These are phyloP conservation scores for Cacatua alba DNA, from an alignment of 2,113 vertebrate genomes.

Conservation along the genomic window DNA sequence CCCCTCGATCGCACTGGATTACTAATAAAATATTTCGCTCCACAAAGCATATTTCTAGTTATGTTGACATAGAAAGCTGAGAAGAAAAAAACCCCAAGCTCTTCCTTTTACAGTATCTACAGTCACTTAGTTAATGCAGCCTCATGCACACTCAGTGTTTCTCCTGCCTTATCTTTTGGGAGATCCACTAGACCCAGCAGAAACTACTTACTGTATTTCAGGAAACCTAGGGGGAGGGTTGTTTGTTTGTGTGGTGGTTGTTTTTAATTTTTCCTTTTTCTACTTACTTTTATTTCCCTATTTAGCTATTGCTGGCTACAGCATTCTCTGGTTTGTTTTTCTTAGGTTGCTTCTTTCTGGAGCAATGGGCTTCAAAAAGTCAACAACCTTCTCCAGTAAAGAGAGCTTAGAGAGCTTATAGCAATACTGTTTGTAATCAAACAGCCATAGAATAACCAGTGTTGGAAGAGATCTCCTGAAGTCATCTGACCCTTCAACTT, in stretches of 20 bases:
- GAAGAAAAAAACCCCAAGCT: neutral
- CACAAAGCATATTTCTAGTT: neutral
- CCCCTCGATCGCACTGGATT: neutral
- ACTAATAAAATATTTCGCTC: neutral
- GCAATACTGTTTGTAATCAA: neutral
- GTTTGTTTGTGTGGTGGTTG: neutral
- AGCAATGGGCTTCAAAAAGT: neutral
- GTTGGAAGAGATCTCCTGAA: neutral
- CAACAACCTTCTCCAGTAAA: neutral
- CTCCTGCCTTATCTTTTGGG: neutral
- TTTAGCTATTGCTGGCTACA: neutral
- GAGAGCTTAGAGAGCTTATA: neutral
- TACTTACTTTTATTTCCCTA: neutral
- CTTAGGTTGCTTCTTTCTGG: neutral
- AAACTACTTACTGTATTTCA: neutral
- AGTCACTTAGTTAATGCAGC: neutral
- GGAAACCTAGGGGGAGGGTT: neutral
- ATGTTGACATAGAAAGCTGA: neutral
- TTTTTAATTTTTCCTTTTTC: neutral
- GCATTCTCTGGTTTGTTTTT: neutral
- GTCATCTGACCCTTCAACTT: neutral
- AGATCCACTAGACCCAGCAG: neutral
- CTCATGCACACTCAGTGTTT: neutral
- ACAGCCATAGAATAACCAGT: neutral
- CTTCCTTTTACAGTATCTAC: neutral